Conservation (phyloP, 2,113 vertebrate species). For the Otus sunia region DNA sequence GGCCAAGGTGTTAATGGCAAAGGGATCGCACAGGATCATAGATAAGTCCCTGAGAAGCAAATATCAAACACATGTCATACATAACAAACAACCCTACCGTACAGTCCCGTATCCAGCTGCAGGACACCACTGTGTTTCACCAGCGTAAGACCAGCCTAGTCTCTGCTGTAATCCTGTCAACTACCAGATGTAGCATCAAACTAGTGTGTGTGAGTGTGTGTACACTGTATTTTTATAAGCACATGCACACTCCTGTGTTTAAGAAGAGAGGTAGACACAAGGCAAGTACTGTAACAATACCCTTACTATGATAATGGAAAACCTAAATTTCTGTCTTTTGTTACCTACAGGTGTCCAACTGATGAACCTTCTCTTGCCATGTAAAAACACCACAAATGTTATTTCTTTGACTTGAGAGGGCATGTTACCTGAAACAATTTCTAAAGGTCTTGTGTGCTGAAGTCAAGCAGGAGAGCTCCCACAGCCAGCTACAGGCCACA, state of each 20-base stretch:
- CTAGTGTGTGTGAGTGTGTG: rapidly evolving
- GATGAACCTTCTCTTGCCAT: neutral
- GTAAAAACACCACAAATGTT: neutral
- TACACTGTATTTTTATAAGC: neutral
- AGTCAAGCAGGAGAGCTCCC: neutral
- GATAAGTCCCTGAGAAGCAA: conserved; percentile 85
- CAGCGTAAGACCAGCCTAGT: neutral
- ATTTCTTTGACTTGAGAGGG: neutral
- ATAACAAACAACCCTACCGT: neutral
- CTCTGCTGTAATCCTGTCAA: neutral
- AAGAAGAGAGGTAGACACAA: neutral
- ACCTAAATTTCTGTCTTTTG: neutral
- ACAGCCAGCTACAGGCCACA: neutral
- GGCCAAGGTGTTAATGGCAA: conserved; percentile 94
- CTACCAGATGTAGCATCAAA: neutral
- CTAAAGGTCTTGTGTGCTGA: neutral
- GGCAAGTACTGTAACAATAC: neutral
- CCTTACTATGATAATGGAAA: neutral
- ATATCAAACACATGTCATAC: neutral
- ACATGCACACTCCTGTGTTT: neutral
- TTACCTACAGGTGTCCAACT: neutral
- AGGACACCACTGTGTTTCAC: neutral
- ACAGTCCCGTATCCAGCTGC: neutral
- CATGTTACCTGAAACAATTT: neutral
- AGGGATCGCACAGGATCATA: conserved; percentile 98